Percentiles rank a stretch among this genome's conserved stretches.
These are phyloP conservation scores for Epinephelus cyanopodus DNA, from an alignment of 2,113 vertebrate species.

Conservation along the genomic window DNA sequence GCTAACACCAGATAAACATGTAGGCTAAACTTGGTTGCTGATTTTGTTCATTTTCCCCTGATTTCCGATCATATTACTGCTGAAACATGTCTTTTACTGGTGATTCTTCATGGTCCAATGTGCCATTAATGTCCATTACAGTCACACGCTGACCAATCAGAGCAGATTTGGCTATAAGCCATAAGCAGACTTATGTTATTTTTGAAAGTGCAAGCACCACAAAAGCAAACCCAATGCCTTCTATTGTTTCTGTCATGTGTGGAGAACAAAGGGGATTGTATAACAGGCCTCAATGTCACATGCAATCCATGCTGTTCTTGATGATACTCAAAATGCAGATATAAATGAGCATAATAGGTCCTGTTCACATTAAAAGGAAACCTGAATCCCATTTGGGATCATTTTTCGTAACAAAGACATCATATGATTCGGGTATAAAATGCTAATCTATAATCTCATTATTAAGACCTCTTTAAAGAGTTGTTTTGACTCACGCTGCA, in stretches of 20 bases:
- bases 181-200: too few relatives aligned
- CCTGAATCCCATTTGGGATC: background rate
- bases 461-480: constrained; percentile 45
- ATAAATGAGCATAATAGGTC: too few relatives aligned
- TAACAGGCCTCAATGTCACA: background rate
- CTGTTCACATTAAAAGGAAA: background rate
- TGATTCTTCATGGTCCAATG: too few relatives aligned
- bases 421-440: background rate
- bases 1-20: rapidly evolving
- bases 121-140: too few relatives aligned
- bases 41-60: too few relatives aligned
- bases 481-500: constrained; percentile 28
- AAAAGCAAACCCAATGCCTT: background rate
- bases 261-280: background rate
- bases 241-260: background rate
- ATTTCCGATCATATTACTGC: too few relatives aligned
- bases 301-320: background rate
- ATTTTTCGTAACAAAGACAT: constrained; percentile 3
- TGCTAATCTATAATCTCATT: constrained; percentile 29
- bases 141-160: too few relatives aligned
- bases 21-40: too few relatives aligned
- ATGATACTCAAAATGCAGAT: background rate
- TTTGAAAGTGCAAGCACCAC: background rate
- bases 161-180: too few relatives aligned
- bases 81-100: too few relatives aligned